Evolutionary conservation across 1,140 invertebrate genomes (phyloP).

Genomic region (Diachasma alloeum): DNA sequence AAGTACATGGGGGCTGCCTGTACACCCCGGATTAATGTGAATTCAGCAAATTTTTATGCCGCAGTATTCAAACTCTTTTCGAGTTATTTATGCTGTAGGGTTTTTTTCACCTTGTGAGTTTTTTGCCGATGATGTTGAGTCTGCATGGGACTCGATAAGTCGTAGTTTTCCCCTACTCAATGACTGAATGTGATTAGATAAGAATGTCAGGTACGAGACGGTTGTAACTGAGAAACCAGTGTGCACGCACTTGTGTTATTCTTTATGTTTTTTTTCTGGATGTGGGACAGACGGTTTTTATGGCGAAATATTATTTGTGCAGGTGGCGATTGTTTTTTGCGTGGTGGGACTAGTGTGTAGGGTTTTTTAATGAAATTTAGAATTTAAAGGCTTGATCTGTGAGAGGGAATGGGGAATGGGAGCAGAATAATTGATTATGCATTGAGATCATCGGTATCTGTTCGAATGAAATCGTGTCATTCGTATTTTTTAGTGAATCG

Average conservation of each 20-base stretch:
- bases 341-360: background rate
- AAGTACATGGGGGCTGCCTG: constrained; percentile 16
- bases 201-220: constrained; percentile 7
- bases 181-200: background rate
- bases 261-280: background rate
- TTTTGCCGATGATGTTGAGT: background rate
- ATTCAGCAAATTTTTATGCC: background rate
- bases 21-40: constrained; percentile 3
- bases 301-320: background rate
- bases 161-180: background rate
- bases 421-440: background rate
- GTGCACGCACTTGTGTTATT: constrained; percentile 7
- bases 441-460: no score
- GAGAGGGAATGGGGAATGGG: background rate
- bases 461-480: no score
- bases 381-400: background rate
- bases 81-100: background rate
- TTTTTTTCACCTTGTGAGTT: background rate
- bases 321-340: background rate
- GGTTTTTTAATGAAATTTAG: no score
- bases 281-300: background rate
- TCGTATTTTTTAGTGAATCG: no score
- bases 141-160: background rate
- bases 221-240: background rate
- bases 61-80: background rate